A percentile compares a stretch with the other conserved stretches of the same genome.
phyloP scores from a whole-genome alignment of 2,113 vertebrate genomes.

The Scomber japonicus region DNA sequence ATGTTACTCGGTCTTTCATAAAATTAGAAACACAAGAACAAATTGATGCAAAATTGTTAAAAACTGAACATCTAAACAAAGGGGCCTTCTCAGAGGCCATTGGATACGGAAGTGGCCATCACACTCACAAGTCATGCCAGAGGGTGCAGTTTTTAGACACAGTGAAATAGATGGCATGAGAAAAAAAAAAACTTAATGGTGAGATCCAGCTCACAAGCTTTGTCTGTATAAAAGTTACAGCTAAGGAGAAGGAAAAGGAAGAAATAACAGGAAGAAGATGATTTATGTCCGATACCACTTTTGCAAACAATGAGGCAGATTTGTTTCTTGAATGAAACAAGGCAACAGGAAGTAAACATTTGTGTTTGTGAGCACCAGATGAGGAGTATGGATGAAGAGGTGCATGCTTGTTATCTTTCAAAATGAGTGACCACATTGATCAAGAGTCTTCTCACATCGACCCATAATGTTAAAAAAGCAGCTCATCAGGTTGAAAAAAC shows the following conservation, averaged over 20 bases:
- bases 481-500: background rate
- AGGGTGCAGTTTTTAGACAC: background rate
- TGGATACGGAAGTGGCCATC: no score
- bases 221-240: no score
- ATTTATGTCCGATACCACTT: background rate
- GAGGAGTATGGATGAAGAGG: no score
- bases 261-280: background rate
- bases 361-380: background rate
- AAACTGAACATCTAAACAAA: no score
- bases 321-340: background rate
- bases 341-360: background rate
- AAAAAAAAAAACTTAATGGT: background rate
- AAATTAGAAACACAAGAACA: background rate
- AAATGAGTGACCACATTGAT: no score
- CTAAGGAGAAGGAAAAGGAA: background rate
- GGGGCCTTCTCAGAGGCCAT: background rate
- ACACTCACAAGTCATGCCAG: conserved; percentile 19
- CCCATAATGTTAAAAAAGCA: background rate
- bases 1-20: background rate
- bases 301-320: background rate
- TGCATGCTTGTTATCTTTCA: no score
- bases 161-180: background rate
- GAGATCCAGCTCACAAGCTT: background rate
- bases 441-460: no score
- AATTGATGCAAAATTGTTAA: background rate